Evolutionary conservation across 2,888 invertebrate species (phyloP), one percentile per base, ranked within the genome.

Genomic region (Phasia obesa): DNA sequence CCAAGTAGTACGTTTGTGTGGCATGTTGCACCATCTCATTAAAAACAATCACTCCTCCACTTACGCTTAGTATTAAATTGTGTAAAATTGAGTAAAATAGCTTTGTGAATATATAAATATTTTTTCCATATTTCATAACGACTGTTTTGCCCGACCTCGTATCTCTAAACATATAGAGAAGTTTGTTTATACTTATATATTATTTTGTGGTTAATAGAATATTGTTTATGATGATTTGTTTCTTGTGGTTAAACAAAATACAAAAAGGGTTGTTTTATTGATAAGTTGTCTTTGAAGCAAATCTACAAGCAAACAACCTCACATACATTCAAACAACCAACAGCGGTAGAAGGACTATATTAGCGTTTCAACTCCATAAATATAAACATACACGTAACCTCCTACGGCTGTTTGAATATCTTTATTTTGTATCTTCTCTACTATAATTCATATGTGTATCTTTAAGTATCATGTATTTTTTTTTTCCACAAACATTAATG

Each of bases 151-250:
- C 60, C 5, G 2, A 0, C 44, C 27, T 76, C 76, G 59, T 76
- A 42, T 3, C 0, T 1, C 0, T 1, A 31, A 23, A 27, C 3
- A 9, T 27, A 13, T 17, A 1, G 2, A 9, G 17, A 27, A 51
- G 53, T 53, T 62, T n/a, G 55, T n/a, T n/a, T n/a, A n/a, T n/a
- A n/a, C n/a, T 62, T 64, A 19, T 70, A 35, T 55, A 64, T 47
- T 49, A 59, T 80, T 70, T 65, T 84, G 85, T 59, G 86, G 85
- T 85, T 86, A 85, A 86, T 86, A 86, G 86, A 86, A 85, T 86
- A 85, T 85, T 85, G 80, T 74, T 84, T 85, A 85, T 85, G 81
- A 76, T 78, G 75, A 77, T 79, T 69, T 82, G 73, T 78, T 82
- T 73, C 69, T 81, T 73, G 75, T 60, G 70, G 78, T 74, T 57